A percentile compares a stretch with the other conserved stretches of the same genome.
Evolutionary conservation across 37 sponge, comb jelly and placozoan genomes (phyloP).

Genomic region (Tethya wilhelma): DNA sequence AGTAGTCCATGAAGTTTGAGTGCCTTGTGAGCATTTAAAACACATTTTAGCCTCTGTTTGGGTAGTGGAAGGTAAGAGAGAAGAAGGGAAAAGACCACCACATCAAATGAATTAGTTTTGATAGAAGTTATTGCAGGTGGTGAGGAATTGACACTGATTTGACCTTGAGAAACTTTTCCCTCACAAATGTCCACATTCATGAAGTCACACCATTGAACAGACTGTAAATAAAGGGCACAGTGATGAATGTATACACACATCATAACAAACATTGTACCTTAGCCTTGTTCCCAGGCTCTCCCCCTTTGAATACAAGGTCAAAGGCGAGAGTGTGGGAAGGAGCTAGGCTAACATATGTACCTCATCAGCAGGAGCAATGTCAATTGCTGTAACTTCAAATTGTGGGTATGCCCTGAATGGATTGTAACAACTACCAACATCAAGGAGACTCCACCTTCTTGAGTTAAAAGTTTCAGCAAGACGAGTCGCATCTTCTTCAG

Average conservation of each 20-base stretch:
- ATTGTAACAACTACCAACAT: conserved; percentile 91
- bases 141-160: no score
- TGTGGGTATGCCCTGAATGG: conserved; percentile 54
- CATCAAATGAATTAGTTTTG: conserved; percentile 32
- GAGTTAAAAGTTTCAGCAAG: neutral
- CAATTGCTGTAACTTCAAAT: conserved; percentile 69
- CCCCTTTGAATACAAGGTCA: neutral
- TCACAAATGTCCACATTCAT: conserved; percentile 35
- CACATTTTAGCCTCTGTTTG: conserved; percentile 69
- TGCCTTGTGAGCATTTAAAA: conserved; percentile 61
- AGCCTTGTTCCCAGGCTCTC: neutral
- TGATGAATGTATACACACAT: neutral
- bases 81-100: conserved; percentile 80
- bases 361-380: conserved; percentile 77
- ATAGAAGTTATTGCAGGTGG: no score
- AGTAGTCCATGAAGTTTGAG: conserved; percentile 68
- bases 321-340: neutral
- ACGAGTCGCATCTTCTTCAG: conserved; percentile 13
- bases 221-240: conserved; percentile 25
- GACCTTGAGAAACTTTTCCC: no score
- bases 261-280: neutral
- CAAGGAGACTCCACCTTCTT: conserved; percentile 41
- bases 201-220: conserved; percentile 72
- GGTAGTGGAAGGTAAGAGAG: conserved; percentile 80
- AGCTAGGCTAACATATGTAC: conserved; percentile 9